Evolutionary conservation across 2,113 vertebrate species (phyloP), one percentile per base, ranked within the genome.

Genomic region (Chaetorhynchus papuensis): DNA sequence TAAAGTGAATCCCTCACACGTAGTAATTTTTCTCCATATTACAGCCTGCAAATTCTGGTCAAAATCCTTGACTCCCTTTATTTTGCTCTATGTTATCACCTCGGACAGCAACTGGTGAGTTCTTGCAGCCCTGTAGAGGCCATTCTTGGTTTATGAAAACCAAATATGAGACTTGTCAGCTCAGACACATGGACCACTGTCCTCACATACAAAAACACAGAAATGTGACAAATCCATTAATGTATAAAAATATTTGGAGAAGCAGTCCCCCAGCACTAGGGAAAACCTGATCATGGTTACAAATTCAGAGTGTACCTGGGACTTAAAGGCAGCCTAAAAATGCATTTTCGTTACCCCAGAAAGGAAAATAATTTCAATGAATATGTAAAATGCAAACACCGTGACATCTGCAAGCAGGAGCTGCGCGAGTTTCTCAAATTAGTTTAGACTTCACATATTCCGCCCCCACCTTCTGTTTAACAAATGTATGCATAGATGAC

Each of bases 401-500:
- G 47, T 91, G 93, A 84, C 94, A 95, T 96, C 93, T 97, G 96
- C 94, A 89, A 93, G 93, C 72, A 92, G 90, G 78, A 93, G 81
- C 90, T 83, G n/a, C 66, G 88, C 19, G 31, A 52, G 75, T 81
- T 86, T 70, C 94, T 95, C 91, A 95, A 93, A 96, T 97, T 93
- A 95, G 94, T 97, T 97, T 93, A 94, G 96, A 90, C 80, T 96
- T 96, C 88, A 81, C 84, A 87, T 92, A 88, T 63, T 68, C 83
- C 37, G 4, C 89, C 92, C 87, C 89, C 95, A 92, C 94, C 87
- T 96, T 96, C 91, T 95, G 88, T 92, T 93, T 85, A 96, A 87
- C 64, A 96, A 97, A 96, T 47, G 15, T 80, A 95, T 93, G 83
- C 87, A 81, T 78, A 90, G 94, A 95, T 84, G 89, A 84, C 69